Evolutionary conservation across 2,113 vertebrate genomes (phyloP), one percentile per base, ranked within the genome.

Genomic region (Paedocypris sp.): DNA sequence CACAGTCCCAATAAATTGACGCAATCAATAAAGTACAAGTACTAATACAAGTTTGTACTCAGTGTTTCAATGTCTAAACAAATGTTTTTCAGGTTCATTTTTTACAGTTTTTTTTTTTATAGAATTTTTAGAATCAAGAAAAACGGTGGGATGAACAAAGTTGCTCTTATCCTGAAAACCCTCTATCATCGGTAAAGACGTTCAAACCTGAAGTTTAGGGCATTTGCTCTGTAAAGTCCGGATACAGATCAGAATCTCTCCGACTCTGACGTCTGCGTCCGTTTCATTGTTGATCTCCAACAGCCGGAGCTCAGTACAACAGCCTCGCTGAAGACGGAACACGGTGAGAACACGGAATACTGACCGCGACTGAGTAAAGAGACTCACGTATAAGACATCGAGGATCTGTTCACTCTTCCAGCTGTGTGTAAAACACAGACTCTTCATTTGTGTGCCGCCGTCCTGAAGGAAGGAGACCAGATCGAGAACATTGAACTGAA

Each of bases 211-310:
- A 15, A 94, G 82, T 66, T 83, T 85, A 0, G 88, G 90, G n/a
- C 90, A 93, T 43, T 82, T 83, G 10, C 11, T 71, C 76, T 94
- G 91, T 5, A 93, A 77, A 5, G 77, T 81, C 50, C 88, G 88
- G 1, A 91, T 76, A 6, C 78, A 84, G 26, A 92, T 56, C 46
- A 83, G 62, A 80, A 85, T 58, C 69, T 86, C 60, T 48, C 78
- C 71, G 20, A 78, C 65, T 69, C 80, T n/a, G n/a, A n/a, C n/a
- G n/a, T n/a, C 62, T 67, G 85, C 6, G 49, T 84, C 77, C 1
- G 86, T 73, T 36, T 73, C 81, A 11, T 77, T 81, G 74, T 88
- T 89, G 38, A 92, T 71, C 53, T 92, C 90, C 51, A 94, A 56
- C 20, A 90, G 47, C 65, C 75, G 80, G 23, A 94, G 76, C 38